Base-by-base conservation (phyloP, 2,797 vertebrate species). In the Alosa sapidissima region DNA sequence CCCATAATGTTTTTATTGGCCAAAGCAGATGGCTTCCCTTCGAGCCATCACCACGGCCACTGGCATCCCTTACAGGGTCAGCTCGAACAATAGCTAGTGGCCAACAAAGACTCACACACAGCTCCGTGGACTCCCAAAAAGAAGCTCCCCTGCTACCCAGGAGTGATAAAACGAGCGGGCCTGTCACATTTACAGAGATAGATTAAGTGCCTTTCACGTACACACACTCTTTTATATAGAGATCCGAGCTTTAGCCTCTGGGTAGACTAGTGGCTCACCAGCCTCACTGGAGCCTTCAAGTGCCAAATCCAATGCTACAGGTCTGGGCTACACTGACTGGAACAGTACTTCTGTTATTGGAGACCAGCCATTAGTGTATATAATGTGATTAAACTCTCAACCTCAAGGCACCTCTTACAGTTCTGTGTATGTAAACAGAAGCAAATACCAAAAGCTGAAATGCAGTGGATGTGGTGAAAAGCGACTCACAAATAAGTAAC, bases 1-100 rank as follows among this genome's bases (percentile, higher is more conserved):
- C 90, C 90, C 19, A 85, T 92, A 89, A 93, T 92, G 91, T 91
- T 94, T 96, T 95, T 94, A 95, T 92, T 94, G 92, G 92, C 89
- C 88, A 84, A 87, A 92, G 90, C 94, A 95, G 94, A 96, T 95
- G 94, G 94, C 91, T 92, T 91, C 89, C 91, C 91, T 91, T 88
- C 89, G 88, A 86, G 90, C 85, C 83, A 86, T 90, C 86, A 91
- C 93, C 94, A 91, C 93, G 88, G 88, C 88, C 90, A 85, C 81
- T 85, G 89, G 88, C 90, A 90, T 93, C 90, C 91, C 91, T 89
- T 89, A 90, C 89, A 28, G 72, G 90, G 93, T 94, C 92, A 92
- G 86, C 82, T 85, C 91, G 91, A 91, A 95, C 94, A 93, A 94
- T 93, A 83, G 91, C 85, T 82, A 86, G 82, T 82, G 89, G 89